phyloP scores from a whole-genome alignment of 2,888 invertebrate genomes.

The Dinocampus coccinellae region DNA sequence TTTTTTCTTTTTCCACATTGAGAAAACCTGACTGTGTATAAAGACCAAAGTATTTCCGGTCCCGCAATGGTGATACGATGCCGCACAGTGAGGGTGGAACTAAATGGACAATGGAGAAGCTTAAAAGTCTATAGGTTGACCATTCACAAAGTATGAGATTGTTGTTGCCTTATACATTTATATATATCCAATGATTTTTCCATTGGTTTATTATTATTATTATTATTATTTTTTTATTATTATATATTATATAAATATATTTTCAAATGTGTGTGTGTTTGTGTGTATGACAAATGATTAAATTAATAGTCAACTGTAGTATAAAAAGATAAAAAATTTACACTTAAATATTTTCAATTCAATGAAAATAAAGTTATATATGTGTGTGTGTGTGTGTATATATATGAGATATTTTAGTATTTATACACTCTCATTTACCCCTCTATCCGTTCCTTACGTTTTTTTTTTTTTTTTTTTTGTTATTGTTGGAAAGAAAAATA shows the following conservation, averaged over 20 bases:
- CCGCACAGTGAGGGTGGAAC: conserved; percentile 30
- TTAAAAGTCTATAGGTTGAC: conserved; percentile 36
- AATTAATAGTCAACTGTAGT: conserved; percentile 5
- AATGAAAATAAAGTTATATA: too few relatives aligned
- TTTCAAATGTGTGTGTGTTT: too few relatives aligned
- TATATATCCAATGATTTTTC: neutral
- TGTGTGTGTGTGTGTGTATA: neutral
- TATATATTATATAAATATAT: neutral
- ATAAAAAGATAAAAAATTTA: neutral
- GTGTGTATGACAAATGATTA: conserved; percentile 6
- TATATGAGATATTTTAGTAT: conserved; percentile 1
- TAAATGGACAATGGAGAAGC: conserved; percentile 44
- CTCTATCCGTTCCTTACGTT: too few relatives aligned
- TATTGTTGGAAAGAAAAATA: conserved; percentile 33
- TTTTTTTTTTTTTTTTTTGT: conserved; percentile 17
- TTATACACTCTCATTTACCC: too few relatives aligned
- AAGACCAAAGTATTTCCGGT: conserved; percentile 50
- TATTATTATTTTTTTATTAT: too few relatives aligned
- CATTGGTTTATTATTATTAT: too few relatives aligned
- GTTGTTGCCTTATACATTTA: conserved; percentile 3
- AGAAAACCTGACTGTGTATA: conserved; percentile 42
- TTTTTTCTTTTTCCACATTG: conserved; percentile 30
- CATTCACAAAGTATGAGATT: conserved; percentile 20
- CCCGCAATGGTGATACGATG: conserved; percentile 36
- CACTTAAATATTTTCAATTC: too few relatives aligned